phyloP scores from a whole-genome alignment of 1,140 invertebrate species.

The Geopemphigus sp. region DNA sequence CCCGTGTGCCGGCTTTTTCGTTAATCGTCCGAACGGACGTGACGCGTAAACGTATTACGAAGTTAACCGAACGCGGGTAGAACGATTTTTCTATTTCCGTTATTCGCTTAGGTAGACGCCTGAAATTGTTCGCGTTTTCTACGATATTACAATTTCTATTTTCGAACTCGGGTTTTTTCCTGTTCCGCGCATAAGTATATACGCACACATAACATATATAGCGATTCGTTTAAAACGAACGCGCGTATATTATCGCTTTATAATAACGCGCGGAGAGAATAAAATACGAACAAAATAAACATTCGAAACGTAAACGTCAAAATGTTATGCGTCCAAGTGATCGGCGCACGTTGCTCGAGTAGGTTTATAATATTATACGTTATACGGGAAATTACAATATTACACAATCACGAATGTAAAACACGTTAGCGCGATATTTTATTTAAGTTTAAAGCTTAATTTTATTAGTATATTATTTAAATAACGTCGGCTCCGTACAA shows the following conservation, averaged over 20 bases:
- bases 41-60: no score
- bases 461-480: slow-evolving; percentile 18
- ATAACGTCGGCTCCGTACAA: background rate
- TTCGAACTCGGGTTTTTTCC: no score
- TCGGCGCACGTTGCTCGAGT: background rate
- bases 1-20: no score
- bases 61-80: no score
- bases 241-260: background rate
- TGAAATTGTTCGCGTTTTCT: no score
- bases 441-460: slow-evolving; percentile 26
- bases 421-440: slow-evolving; percentile 18
- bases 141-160: no score
- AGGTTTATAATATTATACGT: background rate
- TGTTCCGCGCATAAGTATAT: no score
- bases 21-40: no score
- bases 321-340: background rate
- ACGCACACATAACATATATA: no score
- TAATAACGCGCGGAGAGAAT: background rate
- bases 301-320: slow-evolving; percentile 24
- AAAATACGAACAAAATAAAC: slow-evolving; percentile 16
- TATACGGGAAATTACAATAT: slow-evolving; percentile 11
- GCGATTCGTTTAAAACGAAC: no score
- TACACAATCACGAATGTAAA: slow-evolving; percentile 6
- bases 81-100: no score
- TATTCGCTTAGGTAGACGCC: no score